A percentile compares a stretch with the other conserved stretches of the same genome.
Conservation (phyloP, 2,888 invertebrate genomes). For the Oscheius sp. region DNA sequence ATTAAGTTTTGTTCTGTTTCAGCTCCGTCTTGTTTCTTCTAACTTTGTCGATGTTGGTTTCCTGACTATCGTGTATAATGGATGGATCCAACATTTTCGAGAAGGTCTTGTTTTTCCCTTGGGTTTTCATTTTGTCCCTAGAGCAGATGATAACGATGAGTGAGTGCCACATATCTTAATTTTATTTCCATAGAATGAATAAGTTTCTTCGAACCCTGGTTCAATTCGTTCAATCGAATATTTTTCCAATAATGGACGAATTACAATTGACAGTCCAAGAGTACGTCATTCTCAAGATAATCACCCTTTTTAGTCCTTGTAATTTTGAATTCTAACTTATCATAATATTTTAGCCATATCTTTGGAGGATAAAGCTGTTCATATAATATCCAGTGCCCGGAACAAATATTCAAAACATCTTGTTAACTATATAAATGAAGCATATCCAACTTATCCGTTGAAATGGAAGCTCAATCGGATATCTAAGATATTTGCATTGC, state of each 20-base stretch:
- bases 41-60: constrained; percentile 19
- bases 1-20: not conserved
- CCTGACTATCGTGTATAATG: constrained; percentile 16
- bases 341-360: constrained; percentile 1
- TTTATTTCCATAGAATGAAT: constrained; percentile 6
- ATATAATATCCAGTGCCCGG: not conserved
- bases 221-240: not conserved
- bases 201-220: not conserved
- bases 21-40: constrained; percentile 2
- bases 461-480: not conserved
- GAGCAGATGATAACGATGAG: constrained; percentile 7
- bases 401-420: not conserved
- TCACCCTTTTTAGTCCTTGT: constrained; percentile 6
- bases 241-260: constrained; percentile 6
- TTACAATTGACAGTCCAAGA: constrained; percentile 8
- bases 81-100: constrained; percentile 5
- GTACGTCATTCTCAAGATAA: constrained; percentile 18
- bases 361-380: not conserved
- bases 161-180: not conserved
- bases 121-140: constrained; percentile 18
- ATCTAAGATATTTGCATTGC: not conserved
- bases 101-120: constrained; percentile 26
- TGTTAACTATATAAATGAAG: not conserved
- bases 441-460: not conserved
- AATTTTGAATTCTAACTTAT: no score